Percentiles rank a stretch among this genome's conserved stretches.
phyloP scores from a whole-genome alignment of 2,797 vertebrate genomes.

The Channallabes apus region DNA sequence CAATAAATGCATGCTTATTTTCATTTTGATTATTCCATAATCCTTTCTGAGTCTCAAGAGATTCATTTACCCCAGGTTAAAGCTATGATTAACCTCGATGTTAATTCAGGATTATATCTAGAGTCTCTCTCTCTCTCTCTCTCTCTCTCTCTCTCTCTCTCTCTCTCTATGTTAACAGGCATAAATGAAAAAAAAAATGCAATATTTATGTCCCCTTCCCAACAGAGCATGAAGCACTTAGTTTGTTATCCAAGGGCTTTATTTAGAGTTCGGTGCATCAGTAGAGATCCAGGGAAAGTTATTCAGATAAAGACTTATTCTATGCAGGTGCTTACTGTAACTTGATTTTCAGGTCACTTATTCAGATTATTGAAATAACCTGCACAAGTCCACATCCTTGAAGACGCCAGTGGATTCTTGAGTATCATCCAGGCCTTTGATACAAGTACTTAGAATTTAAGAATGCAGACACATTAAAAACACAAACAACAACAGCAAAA shows the following conservation, averaged over 20 bases:
- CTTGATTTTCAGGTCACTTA: slow-evolving; percentile 1
- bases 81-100: slow-evolving; percentile 13
- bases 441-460: background rate
- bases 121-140: background rate
- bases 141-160: too few species aligned
- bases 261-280: background rate
- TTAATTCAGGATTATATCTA: slow-evolving; percentile 10
- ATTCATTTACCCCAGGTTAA: background rate
- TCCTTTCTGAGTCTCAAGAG: background rate
- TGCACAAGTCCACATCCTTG: background rate
- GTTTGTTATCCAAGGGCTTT: background rate
- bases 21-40: slow-evolving; percentile 3
- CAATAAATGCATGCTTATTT: background rate
- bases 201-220: background rate
- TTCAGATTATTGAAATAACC: slow-evolving; percentile 17
- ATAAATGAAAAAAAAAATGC: background rate
- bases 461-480: background rate
- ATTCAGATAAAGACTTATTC: background rate
- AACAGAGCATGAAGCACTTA: background rate
- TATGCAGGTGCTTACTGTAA: background rate
- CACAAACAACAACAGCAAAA: background rate
- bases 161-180: background rate
- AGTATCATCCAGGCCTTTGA: background rate
- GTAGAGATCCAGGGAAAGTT: background rate
- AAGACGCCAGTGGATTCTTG: background rate